Conservation (phyloP, 2,888 invertebrate genomes). For the Alloplasta piceator region DNA sequence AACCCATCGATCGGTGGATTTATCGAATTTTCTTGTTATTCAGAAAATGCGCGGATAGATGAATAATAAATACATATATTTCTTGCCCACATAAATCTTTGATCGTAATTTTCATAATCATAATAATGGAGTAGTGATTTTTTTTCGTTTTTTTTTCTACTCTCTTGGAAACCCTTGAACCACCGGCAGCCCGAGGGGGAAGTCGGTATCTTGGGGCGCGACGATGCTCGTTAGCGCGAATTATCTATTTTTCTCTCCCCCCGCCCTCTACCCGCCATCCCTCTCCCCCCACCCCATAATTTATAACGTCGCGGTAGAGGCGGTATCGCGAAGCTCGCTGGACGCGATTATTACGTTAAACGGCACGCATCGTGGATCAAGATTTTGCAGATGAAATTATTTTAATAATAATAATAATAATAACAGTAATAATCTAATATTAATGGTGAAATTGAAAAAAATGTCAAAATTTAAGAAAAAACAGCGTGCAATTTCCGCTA, state of each 20-base stretch:
- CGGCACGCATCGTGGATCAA: no score
- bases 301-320: slow-evolving; percentile 44
- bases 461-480: no score
- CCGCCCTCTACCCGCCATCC: not conserved
- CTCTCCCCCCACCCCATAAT: not conserved
- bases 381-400: no score
- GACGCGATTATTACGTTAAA: slow-evolving; percentile 66
- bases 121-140: slow-evolving; percentile 35
- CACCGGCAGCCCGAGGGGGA: slow-evolving; percentile 52
- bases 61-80: not conserved
- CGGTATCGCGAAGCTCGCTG: slow-evolving; percentile 49
- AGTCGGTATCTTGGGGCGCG: slow-evolving; percentile 22
- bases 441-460: no score
- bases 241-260: slow-evolving; percentile 51
- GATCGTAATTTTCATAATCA: slow-evolving; percentile 34
- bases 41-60: not conserved
- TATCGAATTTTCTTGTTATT: not conserved
- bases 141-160: no score
- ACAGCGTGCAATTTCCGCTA: no score
- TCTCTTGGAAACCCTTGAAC: slow-evolving; percentile 33
- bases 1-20: not conserved
- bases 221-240: slow-evolving; percentile 62
- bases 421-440: no score
- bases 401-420: no score
- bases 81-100: slow-evolving; percentile 6